Evolutionary conservation across 2,797 vertebrate genomes (phyloP).

Genomic region (Pipistrellus kuhlii): DNA sequence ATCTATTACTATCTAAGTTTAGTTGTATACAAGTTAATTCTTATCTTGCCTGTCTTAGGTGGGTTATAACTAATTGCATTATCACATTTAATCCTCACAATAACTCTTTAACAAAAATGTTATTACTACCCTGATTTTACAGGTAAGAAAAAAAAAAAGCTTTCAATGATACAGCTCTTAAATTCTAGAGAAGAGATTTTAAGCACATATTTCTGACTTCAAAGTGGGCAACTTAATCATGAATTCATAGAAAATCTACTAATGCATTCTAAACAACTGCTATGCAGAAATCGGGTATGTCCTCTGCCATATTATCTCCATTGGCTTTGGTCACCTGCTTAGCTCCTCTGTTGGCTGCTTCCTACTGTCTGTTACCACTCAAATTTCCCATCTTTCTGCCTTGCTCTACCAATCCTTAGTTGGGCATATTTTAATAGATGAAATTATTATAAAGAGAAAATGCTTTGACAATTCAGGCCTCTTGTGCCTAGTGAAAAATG

Average conservation of each 20-base stretch:
- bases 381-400: background rate
- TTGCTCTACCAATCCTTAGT: background rate
- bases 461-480: background rate
- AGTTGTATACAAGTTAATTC: background rate
- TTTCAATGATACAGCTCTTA: background rate
- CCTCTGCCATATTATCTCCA: background rate
- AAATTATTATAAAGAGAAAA: background rate
- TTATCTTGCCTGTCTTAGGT: background rate
- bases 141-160: background rate
- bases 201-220: background rate
- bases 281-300: background rate
- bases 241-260: background rate
- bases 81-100: slow-evolving; percentile 1
- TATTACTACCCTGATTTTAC: background rate
- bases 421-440: background rate
- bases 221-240: background rate
- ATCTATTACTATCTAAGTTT: background rate
- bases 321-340: background rate
- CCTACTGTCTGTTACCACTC: background rate
- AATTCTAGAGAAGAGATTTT: background rate
- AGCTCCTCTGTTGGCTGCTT: background rate
- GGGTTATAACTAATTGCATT: background rate
- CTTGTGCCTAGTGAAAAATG: background rate
- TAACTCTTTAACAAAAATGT: background rate
- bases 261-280: background rate